A percentile compares a stretch with the other conserved stretches of the same genome.
Evolutionary conservation across 2,888 invertebrate species (phyloP).

Genomic region (Cancer borealis): DNA sequence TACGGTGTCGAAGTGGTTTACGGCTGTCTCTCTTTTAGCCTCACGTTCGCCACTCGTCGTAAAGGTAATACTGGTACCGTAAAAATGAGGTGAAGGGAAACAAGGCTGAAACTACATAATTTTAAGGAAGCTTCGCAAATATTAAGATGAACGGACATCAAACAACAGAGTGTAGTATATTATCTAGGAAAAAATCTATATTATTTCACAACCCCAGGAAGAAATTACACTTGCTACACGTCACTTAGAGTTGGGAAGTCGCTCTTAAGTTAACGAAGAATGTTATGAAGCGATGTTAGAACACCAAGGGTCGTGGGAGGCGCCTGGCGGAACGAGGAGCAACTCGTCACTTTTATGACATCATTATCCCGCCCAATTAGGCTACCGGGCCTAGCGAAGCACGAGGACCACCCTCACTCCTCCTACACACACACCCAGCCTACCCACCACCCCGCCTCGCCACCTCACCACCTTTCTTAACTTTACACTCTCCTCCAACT

Average conservation of each 20-base stretch:
- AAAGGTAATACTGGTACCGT: not conserved
- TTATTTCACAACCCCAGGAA: not conserved
- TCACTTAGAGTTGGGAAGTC: slow-evolving; percentile 23
- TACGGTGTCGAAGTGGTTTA: slow-evolving; percentile 23
- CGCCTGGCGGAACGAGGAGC: slow-evolving; percentile 37
- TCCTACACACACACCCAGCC: not conserved
- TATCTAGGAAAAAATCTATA: not conserved
- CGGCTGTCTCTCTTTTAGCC: not conserved
- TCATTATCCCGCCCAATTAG: slow-evolving; percentile 38
- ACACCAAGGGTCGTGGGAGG: slow-evolving; percentile 5
- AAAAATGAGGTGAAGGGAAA: not conserved
- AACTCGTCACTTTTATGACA: slow-evolving; percentile 42
- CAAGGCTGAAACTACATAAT: not conserved
- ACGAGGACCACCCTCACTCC: slow-evolving; percentile 37
- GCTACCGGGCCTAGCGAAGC: slow-evolving; percentile 38
- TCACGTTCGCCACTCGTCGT: not conserved
- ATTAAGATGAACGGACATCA: not conserved
- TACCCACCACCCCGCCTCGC: not conserved
- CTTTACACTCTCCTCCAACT: not conserved
- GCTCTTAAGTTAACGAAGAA: slow-evolving; percentile 7
- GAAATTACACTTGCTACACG: not conserved
- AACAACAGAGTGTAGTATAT: not conserved
- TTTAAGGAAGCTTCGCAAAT: not conserved
- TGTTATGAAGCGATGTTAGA: not conserved
- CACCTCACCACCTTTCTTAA: not conserved